Conservation (phyloP, 2,888 invertebrate species). For the Cryptus armator region DNA sequence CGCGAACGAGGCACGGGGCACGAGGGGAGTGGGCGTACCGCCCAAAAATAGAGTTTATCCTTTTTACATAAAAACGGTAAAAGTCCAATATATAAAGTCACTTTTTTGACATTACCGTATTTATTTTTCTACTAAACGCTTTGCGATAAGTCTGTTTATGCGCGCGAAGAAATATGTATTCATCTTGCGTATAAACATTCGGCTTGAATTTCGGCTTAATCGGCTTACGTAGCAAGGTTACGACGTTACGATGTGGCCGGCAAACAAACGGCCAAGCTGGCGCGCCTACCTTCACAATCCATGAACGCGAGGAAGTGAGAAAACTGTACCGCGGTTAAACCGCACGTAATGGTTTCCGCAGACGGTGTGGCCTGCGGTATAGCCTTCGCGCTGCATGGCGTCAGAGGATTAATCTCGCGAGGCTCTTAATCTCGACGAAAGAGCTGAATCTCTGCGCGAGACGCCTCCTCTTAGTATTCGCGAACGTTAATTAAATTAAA, state of each 20-base stretch:
- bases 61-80: neutral
- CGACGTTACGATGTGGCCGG: conserved; percentile 59
- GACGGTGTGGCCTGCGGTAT: conserved; percentile 33
- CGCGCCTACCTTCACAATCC: conserved; percentile 9
- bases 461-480: conserved; percentile 28
- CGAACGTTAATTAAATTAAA: conserved; percentile 66
- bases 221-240: conserved; percentile 51
- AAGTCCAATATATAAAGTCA: neutral
- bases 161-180: neutral
- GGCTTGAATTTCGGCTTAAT: conserved; percentile 43
- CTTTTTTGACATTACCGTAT: neutral
- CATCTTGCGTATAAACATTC: conserved; percentile 2
- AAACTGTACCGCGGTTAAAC: conserved; percentile 62
- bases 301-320: conserved; percentile 42
- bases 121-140: neutral
- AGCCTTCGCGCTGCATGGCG: conserved; percentile 31
- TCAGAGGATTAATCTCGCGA: conserved; percentile 65
- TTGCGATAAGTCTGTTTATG: neutral
- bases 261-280: conserved; percentile 59
- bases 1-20: too few relatives aligned
- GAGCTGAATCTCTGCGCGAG: conserved; percentile 56
- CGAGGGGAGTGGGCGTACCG: too few relatives aligned
- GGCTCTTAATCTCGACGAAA: conserved; percentile 71
- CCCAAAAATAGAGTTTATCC: too few relatives aligned
- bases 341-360: conserved; percentile 66